These are phyloP conservation scores for Trachelus stipa DNA, from an alignment of 2,888 invertebrate genomes.

Conservation along the genomic window DNA sequence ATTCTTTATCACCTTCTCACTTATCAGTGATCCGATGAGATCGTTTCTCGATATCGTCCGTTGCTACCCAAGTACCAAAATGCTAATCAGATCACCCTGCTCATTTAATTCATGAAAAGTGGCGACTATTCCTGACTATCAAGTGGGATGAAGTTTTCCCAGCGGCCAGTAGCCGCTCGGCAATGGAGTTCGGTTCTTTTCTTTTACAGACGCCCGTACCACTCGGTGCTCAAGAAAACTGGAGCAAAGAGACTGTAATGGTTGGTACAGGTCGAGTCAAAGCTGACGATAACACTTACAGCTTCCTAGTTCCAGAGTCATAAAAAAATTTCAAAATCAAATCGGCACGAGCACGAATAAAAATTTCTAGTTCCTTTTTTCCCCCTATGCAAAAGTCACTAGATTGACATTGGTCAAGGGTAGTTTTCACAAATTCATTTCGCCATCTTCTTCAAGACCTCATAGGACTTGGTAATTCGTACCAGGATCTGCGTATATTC, in stretches of 20 bases:
- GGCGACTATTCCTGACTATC: neutral
- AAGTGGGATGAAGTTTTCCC: neutral
- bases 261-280: neutral
- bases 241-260: neutral
- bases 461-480: neutral
- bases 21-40: neutral
- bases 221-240: neutral
- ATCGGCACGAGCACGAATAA: fast-evolving
- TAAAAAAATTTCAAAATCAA: neutral
- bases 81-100: neutral
- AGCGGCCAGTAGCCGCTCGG: neutral
- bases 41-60: neutral
- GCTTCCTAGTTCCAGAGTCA: neutral
- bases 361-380: neutral
- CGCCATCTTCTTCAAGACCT: neutral
- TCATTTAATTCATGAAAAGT: neutral
- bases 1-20: neutral
- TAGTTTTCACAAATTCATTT: neutral
- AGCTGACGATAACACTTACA: neutral
- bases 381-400: fast-evolving
- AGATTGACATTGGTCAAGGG: neutral
- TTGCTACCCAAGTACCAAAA: neutral
- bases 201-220: neutral
- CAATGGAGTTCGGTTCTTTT: neutral
- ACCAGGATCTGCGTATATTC: neutral